Conservation (phyloP, 2,113 vertebrate species). For the Bujurquina vittata region DNA sequence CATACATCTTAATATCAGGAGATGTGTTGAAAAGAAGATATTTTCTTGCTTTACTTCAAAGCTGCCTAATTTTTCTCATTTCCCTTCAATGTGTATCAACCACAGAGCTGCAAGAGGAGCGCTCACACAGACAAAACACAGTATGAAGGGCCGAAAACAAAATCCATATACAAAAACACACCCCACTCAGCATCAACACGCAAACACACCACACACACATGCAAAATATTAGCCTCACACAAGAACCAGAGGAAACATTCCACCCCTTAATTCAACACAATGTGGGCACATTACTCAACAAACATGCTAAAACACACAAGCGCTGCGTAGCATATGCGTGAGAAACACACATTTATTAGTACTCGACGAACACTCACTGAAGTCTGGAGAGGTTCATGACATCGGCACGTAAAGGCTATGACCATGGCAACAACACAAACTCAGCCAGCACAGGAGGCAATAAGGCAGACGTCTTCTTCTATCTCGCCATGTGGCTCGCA, state of each 20-base stretch:
- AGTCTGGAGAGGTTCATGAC: constrained; percentile 13
- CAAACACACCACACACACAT: background rate
- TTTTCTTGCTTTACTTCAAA: constrained; percentile 7
- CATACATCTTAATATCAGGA: background rate
- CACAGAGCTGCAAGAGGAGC: background rate
- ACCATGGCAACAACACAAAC: constrained; percentile 13
- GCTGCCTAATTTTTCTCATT: background rate
- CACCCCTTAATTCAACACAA: background rate
- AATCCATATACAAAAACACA: background rate
- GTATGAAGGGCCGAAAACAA: background rate
- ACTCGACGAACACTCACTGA: background rate
- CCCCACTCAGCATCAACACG: background rate
- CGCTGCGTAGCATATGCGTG: background rate
- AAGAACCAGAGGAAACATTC: background rate
- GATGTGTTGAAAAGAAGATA: background rate
- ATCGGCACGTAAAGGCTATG: background rate
- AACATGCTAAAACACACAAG: background rate
- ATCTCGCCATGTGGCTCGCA: background rate
- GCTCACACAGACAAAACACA: constrained; percentile 17
- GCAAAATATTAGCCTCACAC: constrained; percentile 25
- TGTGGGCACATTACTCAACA: background rate
- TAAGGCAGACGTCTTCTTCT: background rate
- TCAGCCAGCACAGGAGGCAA: background rate
- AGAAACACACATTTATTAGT: background rate
- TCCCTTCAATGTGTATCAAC: background rate